A percentile compares a stretch with the other conserved stretches of the same genome.
These are phyloP conservation scores for Thymelicus sylvestris DNA, from an alignment of 2,888 invertebrate genomes.

Conservation along the genomic window DNA sequence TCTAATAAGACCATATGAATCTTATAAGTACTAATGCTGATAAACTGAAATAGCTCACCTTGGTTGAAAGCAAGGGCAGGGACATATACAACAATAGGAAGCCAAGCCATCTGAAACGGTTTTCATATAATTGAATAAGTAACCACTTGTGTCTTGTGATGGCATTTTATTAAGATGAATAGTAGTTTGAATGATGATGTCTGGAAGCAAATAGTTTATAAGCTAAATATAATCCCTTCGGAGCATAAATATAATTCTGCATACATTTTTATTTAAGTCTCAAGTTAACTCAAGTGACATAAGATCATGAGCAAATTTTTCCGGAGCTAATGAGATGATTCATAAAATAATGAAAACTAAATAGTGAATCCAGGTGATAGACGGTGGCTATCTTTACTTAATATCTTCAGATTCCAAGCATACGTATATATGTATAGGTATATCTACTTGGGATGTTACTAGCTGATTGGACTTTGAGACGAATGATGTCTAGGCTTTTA, in stretches of 20 bases:
- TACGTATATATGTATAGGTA: too few relatives aligned
- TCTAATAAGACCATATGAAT: not conserved
- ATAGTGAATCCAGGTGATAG: too few relatives aligned
- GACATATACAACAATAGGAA: constrained; percentile 89
- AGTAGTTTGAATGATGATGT: constrained; percentile 2
- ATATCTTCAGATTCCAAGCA: too few relatives aligned
- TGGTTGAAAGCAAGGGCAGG: constrained; percentile 90
- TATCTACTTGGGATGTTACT: too few relatives aligned
- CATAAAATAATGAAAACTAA: not conserved
- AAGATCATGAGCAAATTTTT: too few relatives aligned
- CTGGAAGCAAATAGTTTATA: constrained; percentile 33
- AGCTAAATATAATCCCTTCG: not conserved
- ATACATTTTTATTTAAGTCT: not conserved
- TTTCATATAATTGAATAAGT: constrained; percentile 33
- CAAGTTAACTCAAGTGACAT: too few relatives aligned
- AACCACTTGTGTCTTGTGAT: constrained; percentile 3
- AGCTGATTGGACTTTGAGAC: too few relatives aligned
- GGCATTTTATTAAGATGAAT: constrained; percentile 18
- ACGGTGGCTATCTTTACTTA: too few relatives aligned
- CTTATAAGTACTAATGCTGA: not conserved
- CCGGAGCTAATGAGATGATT: not conserved
- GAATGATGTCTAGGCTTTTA: too few relatives aligned
- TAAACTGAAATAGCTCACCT: constrained; percentile 64
- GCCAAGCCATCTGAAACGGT: constrained; percentile 85
- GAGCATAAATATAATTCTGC: not conserved